Evolutionary conservation across 92 coral and sea anemone species (phyloP), one percentile per base, ranked within the genome.

Genomic region (Paramuricea clavata): DNA sequence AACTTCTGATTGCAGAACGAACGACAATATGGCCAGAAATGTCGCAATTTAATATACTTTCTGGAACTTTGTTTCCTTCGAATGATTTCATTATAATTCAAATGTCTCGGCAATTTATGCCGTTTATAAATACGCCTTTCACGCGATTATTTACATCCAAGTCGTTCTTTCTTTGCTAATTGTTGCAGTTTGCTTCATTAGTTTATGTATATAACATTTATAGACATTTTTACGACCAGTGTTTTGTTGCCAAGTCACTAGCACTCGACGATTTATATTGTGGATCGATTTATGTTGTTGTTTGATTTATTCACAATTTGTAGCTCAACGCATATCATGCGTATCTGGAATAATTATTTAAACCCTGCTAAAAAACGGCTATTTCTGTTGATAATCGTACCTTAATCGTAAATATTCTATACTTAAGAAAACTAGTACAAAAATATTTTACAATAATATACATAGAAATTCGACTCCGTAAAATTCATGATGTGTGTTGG

Each of bases 61-160:
- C 33, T 68, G 82, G 82, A 76, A 76, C 69, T 52, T 76, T 10
- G 76, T 70, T 70, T 70, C 11, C 76, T 70, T 74, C 81, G 33
- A 47, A 3, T 19, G 81, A 32, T 26, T 76, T 30, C 47, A 49
- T 76, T 27, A 17, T 50, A n/a, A 49, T 76, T 76, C 50, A 32
- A 49, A 47, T 44, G 36, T 31, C 72, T 65, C 72, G 68, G 68
- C 31, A n/a, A 60, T 60, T 21, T 27, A 65, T 26, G 41, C 39
- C 41, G 39, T 28, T 0, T 13, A 28, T 65, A 65, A 65, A 65
- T 33, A 65, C 72, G 5, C 41, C n/a, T 65, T 65, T 65, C 31
- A 65, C 39, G 72, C 72, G 22, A n/a, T 12, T 65, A 28, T 28
- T 65, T 28, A 12, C 36, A 65, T 1, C 0, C 12, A 47, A 41